Percentiles rank a stretch among this genome's conserved stretches.
phyloP scores from a whole-genome alignment of 2,888 invertebrate genomes.

The Chrysolina haemoptera region DNA sequence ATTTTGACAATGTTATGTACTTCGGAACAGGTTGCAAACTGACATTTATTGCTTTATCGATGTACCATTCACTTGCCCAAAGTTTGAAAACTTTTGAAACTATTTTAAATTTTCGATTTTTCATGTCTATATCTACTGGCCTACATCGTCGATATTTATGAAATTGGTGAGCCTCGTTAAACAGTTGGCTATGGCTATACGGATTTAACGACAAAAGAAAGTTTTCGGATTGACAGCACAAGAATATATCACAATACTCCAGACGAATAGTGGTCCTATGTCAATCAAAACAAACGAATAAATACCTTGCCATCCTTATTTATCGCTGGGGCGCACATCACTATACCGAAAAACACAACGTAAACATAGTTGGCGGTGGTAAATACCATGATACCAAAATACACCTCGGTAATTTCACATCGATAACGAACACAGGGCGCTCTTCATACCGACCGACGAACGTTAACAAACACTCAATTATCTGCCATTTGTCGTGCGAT shows the following conservation, averaged over 20 bases:
- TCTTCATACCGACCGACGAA: not conserved
- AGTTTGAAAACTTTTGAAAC: no score
- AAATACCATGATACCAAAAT: constrained; percentile 8
- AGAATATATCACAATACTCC: not conserved
- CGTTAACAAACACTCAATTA: constrained; percentile 18
- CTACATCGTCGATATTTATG: no score
- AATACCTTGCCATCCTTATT: constrained; percentile 41
- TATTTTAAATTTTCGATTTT: no score
- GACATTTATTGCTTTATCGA: no score
- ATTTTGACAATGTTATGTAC: no score
- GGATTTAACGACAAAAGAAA: not conserved
- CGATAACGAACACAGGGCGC: not conserved
- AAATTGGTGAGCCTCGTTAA: no score
- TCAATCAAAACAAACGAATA: not conserved
- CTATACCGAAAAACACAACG: constrained; percentile 40
- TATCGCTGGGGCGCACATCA: constrained; percentile 37
- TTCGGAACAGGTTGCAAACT: no score
- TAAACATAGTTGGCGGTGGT: constrained; percentile 36
- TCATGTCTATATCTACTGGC: no score
- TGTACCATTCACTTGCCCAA: no score
- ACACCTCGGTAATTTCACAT: not conserved
- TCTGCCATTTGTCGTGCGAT: constrained; percentile 7
- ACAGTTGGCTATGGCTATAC: not conserved
- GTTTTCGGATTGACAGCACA: not conserved
- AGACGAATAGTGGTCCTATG: not conserved